Conservation (phyloP, 1,140 invertebrate genomes). For the Drosophila sproati region DNA sequence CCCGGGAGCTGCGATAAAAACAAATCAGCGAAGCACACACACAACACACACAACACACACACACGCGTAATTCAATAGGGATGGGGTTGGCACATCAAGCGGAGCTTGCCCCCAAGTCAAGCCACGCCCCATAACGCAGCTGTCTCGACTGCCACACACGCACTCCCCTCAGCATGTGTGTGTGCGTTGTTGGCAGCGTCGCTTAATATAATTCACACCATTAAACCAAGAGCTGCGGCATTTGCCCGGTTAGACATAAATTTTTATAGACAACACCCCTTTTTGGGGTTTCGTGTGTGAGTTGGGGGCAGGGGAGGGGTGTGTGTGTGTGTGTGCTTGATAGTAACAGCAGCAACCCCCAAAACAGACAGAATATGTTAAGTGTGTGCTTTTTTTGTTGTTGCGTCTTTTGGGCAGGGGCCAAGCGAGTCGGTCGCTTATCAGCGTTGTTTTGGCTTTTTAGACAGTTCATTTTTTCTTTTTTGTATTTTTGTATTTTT, state of each 20-base stretch:
- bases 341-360: constrained; percentile 15
- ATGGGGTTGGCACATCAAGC: constrained; percentile 26
- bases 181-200: constrained; percentile 41
- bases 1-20: constrained; percentile 81
- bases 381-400: constrained; percentile 45
- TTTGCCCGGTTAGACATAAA: constrained; percentile 73
- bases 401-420: constrained; percentile 16
- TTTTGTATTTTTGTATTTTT: constrained; percentile 27
- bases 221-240: constrained; percentile 78
- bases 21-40: constrained; percentile 71
- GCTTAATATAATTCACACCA: constrained; percentile 82
- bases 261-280: constrained; percentile 78
- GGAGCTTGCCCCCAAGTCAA: constrained; percentile 18
- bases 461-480: constrained; percentile 47
- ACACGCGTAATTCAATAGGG: constrained; percentile 33
- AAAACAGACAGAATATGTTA: constrained; percentile 65
- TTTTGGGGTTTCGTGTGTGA: background rate
- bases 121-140: constrained; percentile 39
- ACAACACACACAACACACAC: constrained; percentile 19
- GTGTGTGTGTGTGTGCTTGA: background rate
- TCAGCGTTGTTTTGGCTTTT: constrained; percentile 69
- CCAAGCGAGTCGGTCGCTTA: constrained; percentile 53
- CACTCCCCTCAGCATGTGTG: constrained; percentile 9
- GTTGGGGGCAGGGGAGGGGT: no score
- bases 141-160: constrained; percentile 37